Evolutionary conservation across 2,113 vertebrate genomes (phyloP).

Genomic region (Ptilonorhynchus violaceus): DNA sequence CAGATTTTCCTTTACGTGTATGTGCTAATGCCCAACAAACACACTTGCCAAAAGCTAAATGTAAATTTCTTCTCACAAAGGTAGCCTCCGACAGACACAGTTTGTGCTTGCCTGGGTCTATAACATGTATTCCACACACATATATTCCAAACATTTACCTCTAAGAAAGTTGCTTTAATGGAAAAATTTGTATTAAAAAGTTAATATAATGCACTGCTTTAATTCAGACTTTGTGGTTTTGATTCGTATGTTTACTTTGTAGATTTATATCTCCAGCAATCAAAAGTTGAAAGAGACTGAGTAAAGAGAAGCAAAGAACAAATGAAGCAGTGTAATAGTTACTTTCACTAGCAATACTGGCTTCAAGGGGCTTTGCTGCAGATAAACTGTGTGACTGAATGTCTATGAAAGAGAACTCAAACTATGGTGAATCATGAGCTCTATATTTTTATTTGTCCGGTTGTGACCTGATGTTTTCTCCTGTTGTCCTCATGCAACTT

Average conservation of each 20-base stretch:
- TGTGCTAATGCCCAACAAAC: not conserved
- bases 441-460: not conserved
- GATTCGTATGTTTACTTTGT: not conserved
- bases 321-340: not conserved
- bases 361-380: not conserved
- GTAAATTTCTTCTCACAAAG: not conserved
- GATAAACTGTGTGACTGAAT: not conserved
- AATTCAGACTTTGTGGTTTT: not conserved
- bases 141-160: not conserved
- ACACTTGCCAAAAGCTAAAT: not conserved
- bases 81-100: not conserved
- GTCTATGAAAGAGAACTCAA: not conserved
- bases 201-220: not conserved
- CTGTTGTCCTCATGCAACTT: not conserved
- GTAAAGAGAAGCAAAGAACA: not conserved
- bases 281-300: not conserved
- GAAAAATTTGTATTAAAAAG: not conserved
- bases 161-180: not conserved
- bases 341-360: not conserved
- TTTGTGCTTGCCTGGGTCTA: not conserved
- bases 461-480: not conserved
- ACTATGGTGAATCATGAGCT: not conserved
- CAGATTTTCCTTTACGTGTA: not conserved
- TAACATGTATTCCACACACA: not conserved
- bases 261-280: not conserved